Percentiles rank a stretch among this genome's conserved stretches.
Evolutionary conservation across 2,888 invertebrate species (phyloP).

Genomic region (Chrysodeixis includens): DNA sequence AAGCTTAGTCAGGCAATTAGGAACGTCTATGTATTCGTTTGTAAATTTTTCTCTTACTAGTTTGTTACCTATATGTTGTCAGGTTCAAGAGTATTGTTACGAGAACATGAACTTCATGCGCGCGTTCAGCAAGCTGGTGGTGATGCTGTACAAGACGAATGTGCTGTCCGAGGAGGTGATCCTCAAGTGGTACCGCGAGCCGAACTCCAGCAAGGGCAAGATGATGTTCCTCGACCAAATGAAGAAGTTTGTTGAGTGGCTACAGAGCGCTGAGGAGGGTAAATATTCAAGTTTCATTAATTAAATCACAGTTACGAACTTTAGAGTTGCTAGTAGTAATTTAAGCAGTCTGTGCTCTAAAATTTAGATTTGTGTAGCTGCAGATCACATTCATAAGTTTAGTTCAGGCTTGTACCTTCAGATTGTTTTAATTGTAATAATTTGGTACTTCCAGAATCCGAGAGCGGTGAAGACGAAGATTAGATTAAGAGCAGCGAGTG

Average conservation of each 20-base stretch:
- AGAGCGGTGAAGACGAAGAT: conserved; percentile 88
- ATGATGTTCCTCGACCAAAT: conserved; percentile 99
- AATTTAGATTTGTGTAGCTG: too few relatives aligned
- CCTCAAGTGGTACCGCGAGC: conserved; percentile 98
- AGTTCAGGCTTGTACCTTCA: too few relatives aligned
- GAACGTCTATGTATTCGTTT: background rate
- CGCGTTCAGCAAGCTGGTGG: conserved; percentile 98
- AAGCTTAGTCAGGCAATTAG: background rate
- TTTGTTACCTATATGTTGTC: background rate
- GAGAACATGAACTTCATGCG: conserved; percentile 99
- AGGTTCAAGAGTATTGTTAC: conserved; percentile 99
- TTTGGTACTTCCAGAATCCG: conserved; percentile 80
- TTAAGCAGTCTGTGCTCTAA: background rate
- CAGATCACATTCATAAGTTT: too few relatives aligned
- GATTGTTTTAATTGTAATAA: too few relatives aligned
- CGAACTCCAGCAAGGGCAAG: conserved; percentile 97
- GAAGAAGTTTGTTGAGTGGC: conserved; percentile 99
- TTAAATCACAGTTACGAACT: too few relatives aligned
- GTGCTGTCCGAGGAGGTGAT: conserved; percentile 98
- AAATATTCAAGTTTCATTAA: conserved; percentile 15
- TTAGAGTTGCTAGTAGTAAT: too few relatives aligned
- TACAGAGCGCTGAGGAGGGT: conserved; percentile 98
- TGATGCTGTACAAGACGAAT: conserved; percentile 98
- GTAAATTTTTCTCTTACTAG: background rate
- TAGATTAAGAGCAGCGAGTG: conserved; percentile 87